phyloP scores from a whole-genome alignment of 1,140 invertebrate species.

The Philopotamus ludificatus region DNA sequence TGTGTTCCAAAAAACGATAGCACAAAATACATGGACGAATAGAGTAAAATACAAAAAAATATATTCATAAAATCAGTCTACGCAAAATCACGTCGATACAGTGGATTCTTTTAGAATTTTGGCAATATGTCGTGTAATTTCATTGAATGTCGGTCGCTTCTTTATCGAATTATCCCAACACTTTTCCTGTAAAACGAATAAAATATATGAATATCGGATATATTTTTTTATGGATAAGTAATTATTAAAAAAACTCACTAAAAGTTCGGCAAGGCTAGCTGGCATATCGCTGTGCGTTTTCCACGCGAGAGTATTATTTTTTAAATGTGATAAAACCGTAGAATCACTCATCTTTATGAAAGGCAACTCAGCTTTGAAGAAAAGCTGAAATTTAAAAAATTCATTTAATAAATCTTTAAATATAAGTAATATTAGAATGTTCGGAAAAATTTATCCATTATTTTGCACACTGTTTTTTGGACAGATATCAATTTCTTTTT shows the following conservation, averaged over 20 bases:
- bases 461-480: no score
- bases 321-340: slow-evolving; percentile 69
- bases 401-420: background rate
- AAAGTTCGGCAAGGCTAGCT: slow-evolving; percentile 60
- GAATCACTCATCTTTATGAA: slow-evolving; percentile 80
- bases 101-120: slow-evolving; percentile 31
- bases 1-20: background rate
- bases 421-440: no score
- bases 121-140: slow-evolving; percentile 39
- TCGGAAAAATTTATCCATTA: no score
- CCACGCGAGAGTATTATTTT: slow-evolving; percentile 66
- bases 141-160: slow-evolving; percentile 65
- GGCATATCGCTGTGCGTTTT: slow-evolving; percentile 64
- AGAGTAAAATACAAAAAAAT: background rate
- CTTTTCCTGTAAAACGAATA: slow-evolving; percentile 50
- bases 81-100: slow-evolving; percentile 7
- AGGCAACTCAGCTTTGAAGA: slow-evolving; percentile 82
- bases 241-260: slow-evolving; percentile 51
- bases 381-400: slow-evolving; percentile 56
- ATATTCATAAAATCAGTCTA: slow-evolving; percentile 26
- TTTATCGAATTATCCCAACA: slow-evolving; percentile 66
- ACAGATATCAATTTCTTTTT: no score
- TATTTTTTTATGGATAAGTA: slow-evolving; percentile 13
- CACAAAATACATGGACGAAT: slow-evolving; percentile 3
- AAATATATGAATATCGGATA: background rate